These are phyloP conservation scores for Mercenaria mercenaria DNA, from an alignment of 1,140 invertebrate genomes.

Conservation along the genomic window DNA sequence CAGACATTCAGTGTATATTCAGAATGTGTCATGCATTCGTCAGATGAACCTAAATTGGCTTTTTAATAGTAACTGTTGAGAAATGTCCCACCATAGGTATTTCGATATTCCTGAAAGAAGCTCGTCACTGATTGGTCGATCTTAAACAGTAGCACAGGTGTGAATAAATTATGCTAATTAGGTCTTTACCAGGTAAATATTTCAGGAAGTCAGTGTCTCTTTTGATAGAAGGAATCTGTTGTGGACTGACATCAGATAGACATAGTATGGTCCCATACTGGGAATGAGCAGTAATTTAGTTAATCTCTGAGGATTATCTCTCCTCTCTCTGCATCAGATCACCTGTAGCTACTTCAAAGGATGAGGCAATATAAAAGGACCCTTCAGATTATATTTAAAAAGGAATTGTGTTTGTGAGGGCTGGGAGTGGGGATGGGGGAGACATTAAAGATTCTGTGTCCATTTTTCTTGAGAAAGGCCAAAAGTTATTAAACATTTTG, in stretches of 20 bases:
- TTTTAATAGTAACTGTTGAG: not conserved
- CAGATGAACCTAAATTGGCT: conserved; percentile 3
- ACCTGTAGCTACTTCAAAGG: too few relatives aligned
- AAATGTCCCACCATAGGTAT: conserved; percentile 36
- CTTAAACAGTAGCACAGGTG: conserved; percentile 52
- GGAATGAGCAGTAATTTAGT: conserved; percentile 41
- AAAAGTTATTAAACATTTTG: too few relatives aligned
- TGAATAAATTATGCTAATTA: conserved; percentile 64
- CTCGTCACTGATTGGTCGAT: conserved; percentile 34
- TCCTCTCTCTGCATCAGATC: not conserved
- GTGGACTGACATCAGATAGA: conserved; percentile 42
- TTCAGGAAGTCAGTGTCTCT: conserved; percentile 44
- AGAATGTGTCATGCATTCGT: not conserved
- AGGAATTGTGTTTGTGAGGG: too few relatives aligned
- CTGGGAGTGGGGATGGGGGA: too few relatives aligned
- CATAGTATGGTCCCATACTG: conserved; percentile 35
- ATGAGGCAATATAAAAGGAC: too few relatives aligned
- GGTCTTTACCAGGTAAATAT: conserved; percentile 58
- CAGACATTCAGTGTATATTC: not conserved
- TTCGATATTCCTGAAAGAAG: not conserved
- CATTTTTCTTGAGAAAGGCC: too few relatives aligned
- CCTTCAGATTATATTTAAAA: too few relatives aligned
- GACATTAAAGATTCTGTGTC: too few relatives aligned
- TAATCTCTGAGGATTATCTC: conserved; percentile 32
- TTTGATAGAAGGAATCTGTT: conserved; percentile 25